Evolutionary conservation across 2,797 vertebrate genomes (phyloP).

Genomic region (Borostomias antarcticus): DNA sequence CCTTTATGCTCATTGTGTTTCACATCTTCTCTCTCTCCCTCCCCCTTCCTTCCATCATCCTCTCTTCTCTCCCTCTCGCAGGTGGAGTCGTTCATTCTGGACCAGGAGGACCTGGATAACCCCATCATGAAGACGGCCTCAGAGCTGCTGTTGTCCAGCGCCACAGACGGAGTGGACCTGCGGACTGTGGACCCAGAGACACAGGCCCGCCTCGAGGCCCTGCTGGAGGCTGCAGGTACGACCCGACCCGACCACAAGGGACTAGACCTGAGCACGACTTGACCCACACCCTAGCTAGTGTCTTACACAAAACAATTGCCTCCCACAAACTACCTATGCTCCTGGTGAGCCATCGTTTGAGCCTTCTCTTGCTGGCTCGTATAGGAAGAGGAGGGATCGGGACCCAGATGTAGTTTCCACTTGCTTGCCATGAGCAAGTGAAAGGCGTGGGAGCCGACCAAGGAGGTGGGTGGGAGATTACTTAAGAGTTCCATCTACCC

Average conservation of each 20-base stretch:
- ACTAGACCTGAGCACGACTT: neutral
- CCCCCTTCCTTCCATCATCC: neutral
- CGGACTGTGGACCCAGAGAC: conserved; percentile 98
- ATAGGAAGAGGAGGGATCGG: no score
- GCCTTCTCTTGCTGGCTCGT: no score
- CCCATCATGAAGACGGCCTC: conserved; percentile 98
- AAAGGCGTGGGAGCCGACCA: no score
- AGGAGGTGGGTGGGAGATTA: no score
- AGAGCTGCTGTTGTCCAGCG: conserved; percentile 94
- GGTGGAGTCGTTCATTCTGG: conserved; percentile 99
- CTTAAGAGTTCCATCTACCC: no score
- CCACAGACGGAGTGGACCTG: conserved; percentile 94
- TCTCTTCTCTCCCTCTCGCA: conserved; percentile 47
- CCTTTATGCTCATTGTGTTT: neutral
- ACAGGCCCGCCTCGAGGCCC: conserved; percentile 95
- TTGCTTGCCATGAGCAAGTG: neutral
- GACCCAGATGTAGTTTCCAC: neutral
- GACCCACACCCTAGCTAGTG: conserved; percentile 20
- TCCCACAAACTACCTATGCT: no score
- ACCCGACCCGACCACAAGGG: neutral
- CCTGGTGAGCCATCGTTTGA: no score
- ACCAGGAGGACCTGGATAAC: conserved; percentile 99
- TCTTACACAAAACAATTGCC: neutral
- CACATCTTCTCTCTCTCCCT: neutral
- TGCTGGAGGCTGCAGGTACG: conserved; percentile 97